Evolutionary conservation across 2,113 vertebrate species (phyloP).

Genomic region (Centropus unirufus): DNA sequence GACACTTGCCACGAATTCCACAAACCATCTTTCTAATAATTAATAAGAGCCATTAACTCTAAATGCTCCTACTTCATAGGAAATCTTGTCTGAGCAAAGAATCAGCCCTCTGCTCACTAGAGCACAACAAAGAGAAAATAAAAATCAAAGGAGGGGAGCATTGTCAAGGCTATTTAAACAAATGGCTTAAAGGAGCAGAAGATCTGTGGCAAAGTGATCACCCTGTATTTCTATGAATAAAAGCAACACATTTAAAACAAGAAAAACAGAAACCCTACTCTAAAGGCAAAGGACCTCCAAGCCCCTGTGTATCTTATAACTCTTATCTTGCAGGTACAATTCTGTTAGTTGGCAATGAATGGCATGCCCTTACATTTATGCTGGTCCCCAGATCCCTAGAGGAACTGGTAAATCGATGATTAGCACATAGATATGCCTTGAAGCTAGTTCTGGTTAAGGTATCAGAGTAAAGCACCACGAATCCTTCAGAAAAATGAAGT

Average conservation of each 20-base stretch:
- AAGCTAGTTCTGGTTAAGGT: neutral
- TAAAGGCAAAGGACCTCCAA: neutral
- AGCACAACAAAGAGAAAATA: neutral
- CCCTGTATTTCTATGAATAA: neutral
- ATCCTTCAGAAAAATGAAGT: neutral
- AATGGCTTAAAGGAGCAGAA: neutral
- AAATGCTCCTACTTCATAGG: neutral
- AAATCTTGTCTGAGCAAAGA: neutral
- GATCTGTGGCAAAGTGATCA: neutral
- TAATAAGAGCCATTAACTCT: neutral
- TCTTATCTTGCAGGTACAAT: neutral
- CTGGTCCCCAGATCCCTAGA: neutral
- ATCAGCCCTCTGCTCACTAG: neutral
- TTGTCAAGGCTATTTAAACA: neutral
- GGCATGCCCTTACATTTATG: neutral
- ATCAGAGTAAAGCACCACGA: neutral
- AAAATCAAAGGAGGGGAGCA: neutral
- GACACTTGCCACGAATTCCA: neutral
- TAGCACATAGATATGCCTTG: constrained; percentile 7
- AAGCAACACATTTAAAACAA: neutral
- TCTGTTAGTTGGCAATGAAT: neutral
- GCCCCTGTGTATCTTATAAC: neutral
- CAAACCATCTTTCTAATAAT: neutral
- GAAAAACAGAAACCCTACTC: neutral
- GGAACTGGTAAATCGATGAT: constrained; percentile 13